These are phyloP conservation scores for Brenthis ino DNA, from an alignment of 2,888 invertebrate genomes.

Conservation along the genomic window DNA sequence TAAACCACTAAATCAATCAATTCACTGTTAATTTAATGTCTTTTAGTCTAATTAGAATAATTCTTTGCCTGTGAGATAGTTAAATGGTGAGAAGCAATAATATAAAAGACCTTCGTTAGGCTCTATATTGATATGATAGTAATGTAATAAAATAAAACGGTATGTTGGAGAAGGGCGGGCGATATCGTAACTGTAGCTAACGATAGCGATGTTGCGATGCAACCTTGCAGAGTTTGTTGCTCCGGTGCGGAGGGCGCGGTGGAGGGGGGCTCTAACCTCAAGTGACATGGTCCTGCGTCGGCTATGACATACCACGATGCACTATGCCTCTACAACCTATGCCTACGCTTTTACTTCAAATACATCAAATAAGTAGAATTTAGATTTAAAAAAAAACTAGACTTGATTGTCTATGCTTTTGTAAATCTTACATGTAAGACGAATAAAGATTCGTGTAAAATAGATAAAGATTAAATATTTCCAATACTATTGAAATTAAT, in stretches of 20 bases:
- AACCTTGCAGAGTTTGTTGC: conserved; percentile 82
- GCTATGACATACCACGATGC: conserved; percentile 38
- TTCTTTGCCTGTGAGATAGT: conserved; percentile 15
- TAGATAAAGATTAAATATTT: too few species aligned
- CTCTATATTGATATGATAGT: conserved; percentile 66
- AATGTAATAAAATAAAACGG: conserved; percentile 73
- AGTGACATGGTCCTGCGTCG: conserved; percentile 40
- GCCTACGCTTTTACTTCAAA: not conserved
- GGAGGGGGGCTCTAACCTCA: conserved; percentile 43
- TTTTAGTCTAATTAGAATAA: conserved; percentile 8
- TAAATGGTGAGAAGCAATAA: conserved; percentile 38
- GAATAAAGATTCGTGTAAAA: too few species aligned
- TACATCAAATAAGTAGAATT: not conserved
- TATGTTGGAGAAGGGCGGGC: conserved; percentile 75
- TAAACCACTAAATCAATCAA: conserved; percentile 8
- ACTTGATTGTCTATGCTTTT: too few species aligned
- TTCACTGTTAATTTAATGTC: conserved; percentile 11
- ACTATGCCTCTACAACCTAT: conserved; percentile 21
- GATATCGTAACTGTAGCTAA: conserved; percentile 75
- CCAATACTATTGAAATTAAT: too few species aligned
- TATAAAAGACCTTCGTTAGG: conserved; percentile 65
- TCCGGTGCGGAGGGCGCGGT: conserved; percentile 52
- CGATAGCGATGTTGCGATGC: conserved; percentile 71
- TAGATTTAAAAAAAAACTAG: not conserved
- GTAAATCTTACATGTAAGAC: too few species aligned